Evolutionary conservation across 1,140 invertebrate species (phyloP), one percentile per base, ranked within the genome.

Genomic region (Callitettix versicolor): DNA sequence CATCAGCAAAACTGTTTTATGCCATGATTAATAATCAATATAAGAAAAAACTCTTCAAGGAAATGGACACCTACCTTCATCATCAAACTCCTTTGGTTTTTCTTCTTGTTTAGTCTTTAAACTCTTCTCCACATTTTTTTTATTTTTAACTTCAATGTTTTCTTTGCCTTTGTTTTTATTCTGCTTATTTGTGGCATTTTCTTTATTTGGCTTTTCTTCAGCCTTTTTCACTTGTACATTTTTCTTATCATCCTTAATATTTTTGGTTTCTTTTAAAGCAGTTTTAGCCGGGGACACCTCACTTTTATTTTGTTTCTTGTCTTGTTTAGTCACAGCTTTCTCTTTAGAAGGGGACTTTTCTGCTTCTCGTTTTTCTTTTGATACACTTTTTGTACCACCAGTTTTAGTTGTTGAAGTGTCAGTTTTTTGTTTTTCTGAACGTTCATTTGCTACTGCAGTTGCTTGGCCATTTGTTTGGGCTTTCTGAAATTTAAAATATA

Each of bases 11-110:
- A n/a, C n/a, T n/a, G n/a, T n/a, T n/a, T n/a, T n/a, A n/a, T n/a
- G n/a, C n/a, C n/a, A n/a, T n/a, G 15, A 54, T 44, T n/a, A 22
- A 53, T 36, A 42, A 21, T 15, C 26, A 36, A 14, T 26, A 49
- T 1, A 20, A 15, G 14, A 22, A 53, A 55, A 20, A 50, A 33
- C 22, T 40, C 12, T 53, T 41, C 12, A 26, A 53, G 40, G 14
- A 14, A 50, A 56, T 57, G 55, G 42, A 57, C 34, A 46, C 48
- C 46, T 66, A 68, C 81, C 82, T 58, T 85, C 82, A 68, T 86
- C 82, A 70, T 77, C 26, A 4, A 30, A 84, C 62, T 85, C 82
- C 38, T 78, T 74, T 9, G 82, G 81, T 65, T 85, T 86, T 60
- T 82, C 80, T 59, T 72, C 68, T 36, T 74, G 64, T 59, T 78